Percentiles rank a stretch among this genome's conserved stretches.
phyloP scores from a whole-genome alignment of 2,113 vertebrate species.

The Amazona guildingii region DNA sequence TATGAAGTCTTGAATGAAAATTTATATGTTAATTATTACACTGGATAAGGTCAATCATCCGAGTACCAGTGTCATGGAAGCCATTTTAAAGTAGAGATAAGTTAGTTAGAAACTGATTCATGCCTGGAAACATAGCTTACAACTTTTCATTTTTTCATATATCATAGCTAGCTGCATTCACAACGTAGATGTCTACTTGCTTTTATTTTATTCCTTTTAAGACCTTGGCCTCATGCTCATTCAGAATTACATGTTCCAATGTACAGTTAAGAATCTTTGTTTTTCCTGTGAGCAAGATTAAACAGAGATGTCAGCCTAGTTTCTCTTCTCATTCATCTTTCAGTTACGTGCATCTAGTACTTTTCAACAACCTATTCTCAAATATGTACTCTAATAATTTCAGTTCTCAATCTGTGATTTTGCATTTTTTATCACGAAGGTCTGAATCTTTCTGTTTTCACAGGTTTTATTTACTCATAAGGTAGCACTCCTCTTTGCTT shows the following conservation, averaged over 20 bases:
- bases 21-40: background rate
- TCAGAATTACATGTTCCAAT: background rate
- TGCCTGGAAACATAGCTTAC: background rate
- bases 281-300: background rate
- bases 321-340: background rate
- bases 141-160: background rate
- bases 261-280: background rate
- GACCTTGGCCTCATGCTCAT: background rate
- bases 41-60: background rate
- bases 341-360: background rate
- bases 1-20: background rate
- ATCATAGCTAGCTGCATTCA: background rate
- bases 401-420: background rate
- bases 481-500: background rate
- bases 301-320: background rate
- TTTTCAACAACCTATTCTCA: conserved; percentile 24
- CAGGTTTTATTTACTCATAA: background rate
- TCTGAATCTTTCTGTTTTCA: background rate
- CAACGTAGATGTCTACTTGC: rapidly evolving
- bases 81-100: background rate
- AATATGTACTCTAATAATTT: background rate
- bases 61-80: background rate
- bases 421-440: background rate
- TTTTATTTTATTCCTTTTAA: background rate
- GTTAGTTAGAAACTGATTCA: background rate